These are phyloP conservation scores for Ophion ellenae DNA, from an alignment of 2,888 invertebrate genomes.

Conservation along the genomic window DNA sequence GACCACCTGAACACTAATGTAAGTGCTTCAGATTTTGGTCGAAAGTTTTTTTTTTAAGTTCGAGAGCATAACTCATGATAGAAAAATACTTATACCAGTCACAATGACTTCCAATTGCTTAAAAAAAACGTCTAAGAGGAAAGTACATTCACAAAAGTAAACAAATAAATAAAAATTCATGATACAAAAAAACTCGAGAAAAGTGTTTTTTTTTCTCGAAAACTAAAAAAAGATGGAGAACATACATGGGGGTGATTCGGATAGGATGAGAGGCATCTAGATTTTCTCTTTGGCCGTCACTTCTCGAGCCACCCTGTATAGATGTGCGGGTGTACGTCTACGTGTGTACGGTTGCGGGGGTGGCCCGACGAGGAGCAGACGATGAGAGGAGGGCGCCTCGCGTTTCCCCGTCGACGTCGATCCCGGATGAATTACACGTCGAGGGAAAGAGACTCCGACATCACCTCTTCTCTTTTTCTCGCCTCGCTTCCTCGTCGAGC, in stretches of 20 bases:
- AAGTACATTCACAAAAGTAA: no score
- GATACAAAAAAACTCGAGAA: no score
- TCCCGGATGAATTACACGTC: constrained; percentile 43
- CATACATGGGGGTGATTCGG: background rate
- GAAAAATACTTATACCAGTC: no score
- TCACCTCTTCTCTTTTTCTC: constrained; percentile 8
- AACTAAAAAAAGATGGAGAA: background rate
- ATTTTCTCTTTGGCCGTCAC: background rate
- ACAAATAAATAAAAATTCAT: no score
- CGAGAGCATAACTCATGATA: no score
- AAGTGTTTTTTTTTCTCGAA: background rate
- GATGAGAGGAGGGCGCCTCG: constrained; percentile 37
- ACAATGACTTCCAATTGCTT: no score
- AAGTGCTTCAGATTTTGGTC: no score
- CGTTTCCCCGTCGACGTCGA: constrained; percentile 41
- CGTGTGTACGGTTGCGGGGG: constrained; percentile 33
- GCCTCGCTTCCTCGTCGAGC: constrained; percentile 15
- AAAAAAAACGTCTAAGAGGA: no score
- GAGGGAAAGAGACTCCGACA: constrained; percentile 6
- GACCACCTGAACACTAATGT: no score
- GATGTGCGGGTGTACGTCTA: background rate
- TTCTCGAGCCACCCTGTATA: background rate
- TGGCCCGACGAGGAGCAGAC: constrained; percentile 28
- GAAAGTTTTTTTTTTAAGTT: no score
- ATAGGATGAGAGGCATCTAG: background rate